Conservation (phyloP, 2,797 vertebrate genomes). For the Paratrypauchen microcephalus region DNA sequence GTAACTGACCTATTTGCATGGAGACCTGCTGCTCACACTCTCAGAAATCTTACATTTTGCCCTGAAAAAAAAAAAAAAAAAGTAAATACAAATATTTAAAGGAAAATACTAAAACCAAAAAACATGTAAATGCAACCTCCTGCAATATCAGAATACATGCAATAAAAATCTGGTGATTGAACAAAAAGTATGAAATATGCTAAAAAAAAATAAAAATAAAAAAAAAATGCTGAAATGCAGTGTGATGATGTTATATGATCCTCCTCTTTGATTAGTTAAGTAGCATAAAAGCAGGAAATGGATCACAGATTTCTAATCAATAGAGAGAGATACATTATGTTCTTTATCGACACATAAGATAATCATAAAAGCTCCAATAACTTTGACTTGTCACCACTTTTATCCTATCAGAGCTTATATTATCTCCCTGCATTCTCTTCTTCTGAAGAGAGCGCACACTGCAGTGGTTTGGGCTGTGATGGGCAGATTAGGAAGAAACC, state of each 20-base stretch:
- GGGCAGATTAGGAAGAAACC: conserved; percentile 73
- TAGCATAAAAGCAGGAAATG: conserved; percentile 20
- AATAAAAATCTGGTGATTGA: background rate
- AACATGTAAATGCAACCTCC: background rate
- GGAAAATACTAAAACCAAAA: too few species aligned
- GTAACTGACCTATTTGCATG: too few species aligned
- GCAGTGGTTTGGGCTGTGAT: conserved; percentile 67
- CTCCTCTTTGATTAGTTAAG: background rate
- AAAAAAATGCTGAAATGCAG: background rate
- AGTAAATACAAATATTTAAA: too few species aligned
- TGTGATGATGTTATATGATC: background rate
- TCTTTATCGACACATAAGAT: conserved; percentile 47
- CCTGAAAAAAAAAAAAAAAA: too few species aligned
- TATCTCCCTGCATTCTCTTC: conserved; percentile 62
- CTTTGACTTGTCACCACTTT: conserved; percentile 72
- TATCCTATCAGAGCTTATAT: conserved; percentile 70
- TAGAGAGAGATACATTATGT: conserved; percentile 17
- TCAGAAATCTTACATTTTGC: too few species aligned
- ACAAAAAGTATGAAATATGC: background rate
- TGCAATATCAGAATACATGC: background rate
- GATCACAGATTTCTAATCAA: conserved; percentile 58
- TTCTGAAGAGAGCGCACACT: conserved; percentile 48
- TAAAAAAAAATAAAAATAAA: too few species aligned
- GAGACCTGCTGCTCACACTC: too few species aligned
- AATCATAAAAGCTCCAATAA: conserved; percentile 65